Evolutionary conservation across 2,888 invertebrate species (phyloP).

Genomic region (Pristionchus japonicus): DNA sequence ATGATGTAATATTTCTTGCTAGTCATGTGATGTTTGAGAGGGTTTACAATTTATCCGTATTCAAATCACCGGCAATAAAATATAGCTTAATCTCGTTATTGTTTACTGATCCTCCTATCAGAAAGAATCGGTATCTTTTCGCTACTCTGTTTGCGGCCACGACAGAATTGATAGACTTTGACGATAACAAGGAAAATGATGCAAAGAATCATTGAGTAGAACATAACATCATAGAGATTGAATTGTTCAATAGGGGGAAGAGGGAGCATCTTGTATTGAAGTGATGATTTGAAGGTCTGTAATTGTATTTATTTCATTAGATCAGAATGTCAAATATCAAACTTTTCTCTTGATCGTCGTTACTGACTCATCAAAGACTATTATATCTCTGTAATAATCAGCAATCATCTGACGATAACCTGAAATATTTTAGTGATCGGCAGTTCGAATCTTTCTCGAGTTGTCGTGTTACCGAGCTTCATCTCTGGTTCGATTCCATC

Average conservation of each 20-base stretch:
- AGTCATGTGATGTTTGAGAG: too few species aligned
- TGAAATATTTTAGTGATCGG: not conserved
- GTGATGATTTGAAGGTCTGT: not conserved
- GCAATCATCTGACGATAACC: not conserved
- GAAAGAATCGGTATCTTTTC: too few species aligned
- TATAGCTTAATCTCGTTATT: too few species aligned
- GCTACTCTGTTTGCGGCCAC: too few species aligned
- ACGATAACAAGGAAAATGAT: not conserved
- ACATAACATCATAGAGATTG: not conserved
- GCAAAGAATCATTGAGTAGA: not conserved
- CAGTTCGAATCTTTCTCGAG: not conserved
- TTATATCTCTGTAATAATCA: not conserved
- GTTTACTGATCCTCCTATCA: too few species aligned
- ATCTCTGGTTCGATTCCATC: not conserved
- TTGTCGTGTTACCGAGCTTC: not conserved
- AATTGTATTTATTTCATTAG: not conserved
- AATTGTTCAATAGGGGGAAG: not conserved
- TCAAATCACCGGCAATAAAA: too few species aligned
- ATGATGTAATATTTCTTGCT: too few species aligned
- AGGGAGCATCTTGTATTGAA: not conserved
- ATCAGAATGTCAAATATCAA: not conserved
- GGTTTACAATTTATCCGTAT: too few species aligned
- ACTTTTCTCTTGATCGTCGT: not conserved
- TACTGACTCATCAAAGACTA: not conserved
- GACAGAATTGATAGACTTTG: too few species aligned